phyloP scores from a whole-genome alignment of 2,113 vertebrate genomes.

The Brachionichthys hirsutus region DNA sequence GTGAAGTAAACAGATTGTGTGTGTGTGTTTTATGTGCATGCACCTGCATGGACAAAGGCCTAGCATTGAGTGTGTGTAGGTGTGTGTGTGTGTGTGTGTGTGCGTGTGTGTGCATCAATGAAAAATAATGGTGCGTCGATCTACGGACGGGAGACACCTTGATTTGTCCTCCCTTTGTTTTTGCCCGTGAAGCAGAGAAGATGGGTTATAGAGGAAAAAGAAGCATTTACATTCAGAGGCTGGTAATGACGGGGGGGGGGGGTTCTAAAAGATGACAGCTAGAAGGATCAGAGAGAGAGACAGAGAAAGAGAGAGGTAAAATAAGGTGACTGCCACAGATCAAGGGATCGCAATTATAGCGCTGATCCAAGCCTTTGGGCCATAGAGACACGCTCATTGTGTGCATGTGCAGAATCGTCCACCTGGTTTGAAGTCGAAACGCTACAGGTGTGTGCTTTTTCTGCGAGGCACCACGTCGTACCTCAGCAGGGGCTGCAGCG shows the following conservation, averaged over 20 bases:
- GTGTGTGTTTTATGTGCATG: conserved; percentile 23
- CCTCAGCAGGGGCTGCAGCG: conserved; percentile 43
- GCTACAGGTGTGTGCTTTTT: conserved; percentile 62
- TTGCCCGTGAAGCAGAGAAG: conserved; percentile 56
- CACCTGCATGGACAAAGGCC: conserved; percentile 43
- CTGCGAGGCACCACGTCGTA: conserved; percentile 18
- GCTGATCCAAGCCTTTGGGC: conserved; percentile 50
- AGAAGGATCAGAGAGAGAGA: conserved; percentile 63
- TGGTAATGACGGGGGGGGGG: conserved; percentile 74
- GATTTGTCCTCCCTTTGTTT: conserved; percentile 50
- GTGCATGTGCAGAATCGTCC: too few relatives aligned
- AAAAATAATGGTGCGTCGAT: neutral
- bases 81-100: conserved; percentile 10
- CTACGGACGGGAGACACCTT: conserved; percentile 62
- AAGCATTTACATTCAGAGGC: conserved; percentile 60
- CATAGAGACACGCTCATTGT: conserved; percentile 8
- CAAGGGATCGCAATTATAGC: conserved; percentile 47
- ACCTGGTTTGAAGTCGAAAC: neutral
- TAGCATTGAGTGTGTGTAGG: neutral
- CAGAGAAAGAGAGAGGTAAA: conserved; percentile 32
- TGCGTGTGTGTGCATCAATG: conserved; percentile 14
- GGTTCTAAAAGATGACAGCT: conserved; percentile 75
- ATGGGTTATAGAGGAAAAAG: conserved; percentile 62
- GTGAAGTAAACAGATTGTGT: conserved; percentile 56
- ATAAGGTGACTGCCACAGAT: conserved; percentile 47